Percentiles rank a stretch among this genome's conserved stretches.
Conservation (phyloP, 2,113 vertebrate genomes). For the Ifrita kowaldi region DNA sequence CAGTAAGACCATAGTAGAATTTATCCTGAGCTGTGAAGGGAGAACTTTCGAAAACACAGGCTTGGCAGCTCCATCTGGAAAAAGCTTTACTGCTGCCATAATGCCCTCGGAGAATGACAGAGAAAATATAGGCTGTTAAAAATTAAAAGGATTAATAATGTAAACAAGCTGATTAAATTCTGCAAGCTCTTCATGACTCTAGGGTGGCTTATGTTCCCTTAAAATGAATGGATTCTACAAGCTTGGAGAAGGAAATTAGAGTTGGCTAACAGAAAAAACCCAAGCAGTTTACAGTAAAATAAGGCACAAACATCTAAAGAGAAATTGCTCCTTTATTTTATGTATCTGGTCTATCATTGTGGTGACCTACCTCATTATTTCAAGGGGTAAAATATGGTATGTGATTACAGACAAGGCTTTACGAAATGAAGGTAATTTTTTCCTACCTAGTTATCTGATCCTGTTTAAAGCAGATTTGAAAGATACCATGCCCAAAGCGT, state of each 20-base stretch:
- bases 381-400: not conserved
- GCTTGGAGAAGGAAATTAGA: not conserved
- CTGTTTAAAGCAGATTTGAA: not conserved
- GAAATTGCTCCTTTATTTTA: not conserved
- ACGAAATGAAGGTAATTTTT: not conserved
- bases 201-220: not conserved
- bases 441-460: not conserved
- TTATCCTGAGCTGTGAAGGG: not conserved
- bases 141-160: constrained; percentile 30
- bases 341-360: not conserved
- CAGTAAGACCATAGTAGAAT: not conserved
- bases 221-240: not conserved
- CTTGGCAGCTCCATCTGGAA: not conserved
- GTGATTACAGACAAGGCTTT: not conserved
- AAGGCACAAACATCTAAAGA: not conserved
- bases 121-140: constrained; percentile 17
- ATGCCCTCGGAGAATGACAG: not conserved
- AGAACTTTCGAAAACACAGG: not conserved
- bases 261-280: not conserved
- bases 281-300: not conserved
- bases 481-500: not conserved
- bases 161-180: constrained; percentile 50
- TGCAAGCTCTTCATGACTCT: constrained; percentile 13
- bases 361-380: not conserved
- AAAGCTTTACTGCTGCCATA: not conserved